Conservation (phyloP, 2,888 invertebrate genomes). For the Meloe dianella region DNA sequence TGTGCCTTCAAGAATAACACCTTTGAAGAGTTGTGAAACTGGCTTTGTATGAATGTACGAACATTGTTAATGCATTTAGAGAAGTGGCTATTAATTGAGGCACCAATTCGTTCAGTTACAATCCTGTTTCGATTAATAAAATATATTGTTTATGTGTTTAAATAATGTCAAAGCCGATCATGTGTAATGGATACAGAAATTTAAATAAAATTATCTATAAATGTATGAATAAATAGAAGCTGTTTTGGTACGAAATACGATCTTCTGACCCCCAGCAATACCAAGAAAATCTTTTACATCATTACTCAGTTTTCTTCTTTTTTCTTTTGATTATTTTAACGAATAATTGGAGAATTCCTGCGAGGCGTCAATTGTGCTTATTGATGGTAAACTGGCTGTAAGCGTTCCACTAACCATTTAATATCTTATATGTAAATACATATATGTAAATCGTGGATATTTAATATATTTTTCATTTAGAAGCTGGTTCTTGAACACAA, state of each 20-base stretch:
- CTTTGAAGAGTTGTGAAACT: slow-evolving; percentile 3
- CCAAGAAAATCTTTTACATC: neutral
- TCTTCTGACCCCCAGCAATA: neutral
- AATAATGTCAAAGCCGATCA: neutral
- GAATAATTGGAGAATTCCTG: slow-evolving; percentile 1
- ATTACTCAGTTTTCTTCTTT: neutral
- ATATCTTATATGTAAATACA: neutral
- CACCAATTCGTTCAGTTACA: slow-evolving; percentile 2
- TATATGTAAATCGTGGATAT: neutral
- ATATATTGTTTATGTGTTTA: slow-evolving; percentile 3
- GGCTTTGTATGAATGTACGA: slow-evolving; percentile 1
- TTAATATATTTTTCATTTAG: neutral
- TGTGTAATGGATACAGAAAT: neutral
- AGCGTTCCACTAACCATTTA: slow-evolving; percentile 1
- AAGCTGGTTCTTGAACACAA: neutral
- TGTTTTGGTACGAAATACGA: neutral
- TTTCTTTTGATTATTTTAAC: neutral
- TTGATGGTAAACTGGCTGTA: neutral
- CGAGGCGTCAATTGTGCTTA: slow-evolving; percentile 3
- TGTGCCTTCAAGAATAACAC: slow-evolving; percentile 9
- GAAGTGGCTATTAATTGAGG: slow-evolving; percentile 12
- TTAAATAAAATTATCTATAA: neutral
- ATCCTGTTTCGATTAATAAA: neutral
- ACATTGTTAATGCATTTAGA: slow-evolving; percentile 15
- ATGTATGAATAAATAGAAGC: neutral